Percentiles rank a stretch among this genome's conserved stretches.
These are phyloP conservation scores for Gastracanthus pulcherrimus DNA, from an alignment of 2,888 invertebrate genomes.

Conservation along the genomic window DNA sequence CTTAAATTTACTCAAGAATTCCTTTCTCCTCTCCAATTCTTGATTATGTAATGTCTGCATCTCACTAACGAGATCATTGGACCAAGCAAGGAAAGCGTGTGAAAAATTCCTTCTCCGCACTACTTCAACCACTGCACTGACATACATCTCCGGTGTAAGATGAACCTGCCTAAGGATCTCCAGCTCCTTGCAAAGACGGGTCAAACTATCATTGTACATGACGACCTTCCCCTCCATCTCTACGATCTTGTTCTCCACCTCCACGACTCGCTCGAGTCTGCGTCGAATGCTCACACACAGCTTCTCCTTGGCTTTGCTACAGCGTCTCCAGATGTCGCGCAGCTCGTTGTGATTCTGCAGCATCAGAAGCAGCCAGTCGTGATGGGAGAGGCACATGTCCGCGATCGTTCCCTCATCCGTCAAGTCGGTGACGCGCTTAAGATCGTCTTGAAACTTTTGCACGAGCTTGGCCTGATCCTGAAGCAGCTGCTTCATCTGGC, in stretches of 20 bases:
- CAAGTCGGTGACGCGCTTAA: not conserved
- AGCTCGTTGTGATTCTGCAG: not conserved
- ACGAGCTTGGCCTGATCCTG: not conserved
- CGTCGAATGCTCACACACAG: not conserved
- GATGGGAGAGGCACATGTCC: not conserved
- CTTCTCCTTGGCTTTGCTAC: not conserved
- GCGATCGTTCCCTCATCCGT: not conserved
- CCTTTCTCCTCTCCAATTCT: not conserved
- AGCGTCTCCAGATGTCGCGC: not conserved
- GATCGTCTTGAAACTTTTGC: not conserved
- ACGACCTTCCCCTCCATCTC: not conserved
- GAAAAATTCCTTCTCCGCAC: conserved; percentile 26
- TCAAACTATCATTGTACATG: not conserved
- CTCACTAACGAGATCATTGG: not conserved
- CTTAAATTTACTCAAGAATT: conserved; percentile 19
- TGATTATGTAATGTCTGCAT: conserved; percentile 10
- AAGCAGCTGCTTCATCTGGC: not conserved
- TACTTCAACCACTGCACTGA: not conserved
- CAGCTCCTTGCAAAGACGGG: not conserved
- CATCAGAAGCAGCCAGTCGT: not conserved
- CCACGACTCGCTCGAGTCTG: not conserved
- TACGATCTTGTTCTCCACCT: not conserved
- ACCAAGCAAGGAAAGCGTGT: not conserved
- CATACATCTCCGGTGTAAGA: not conserved
- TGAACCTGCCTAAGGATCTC: conserved; percentile 13